Evolutionary conservation across 2,113 vertebrate genomes (phyloP).

Genomic region (Drymodes brunneopygia): DNA sequence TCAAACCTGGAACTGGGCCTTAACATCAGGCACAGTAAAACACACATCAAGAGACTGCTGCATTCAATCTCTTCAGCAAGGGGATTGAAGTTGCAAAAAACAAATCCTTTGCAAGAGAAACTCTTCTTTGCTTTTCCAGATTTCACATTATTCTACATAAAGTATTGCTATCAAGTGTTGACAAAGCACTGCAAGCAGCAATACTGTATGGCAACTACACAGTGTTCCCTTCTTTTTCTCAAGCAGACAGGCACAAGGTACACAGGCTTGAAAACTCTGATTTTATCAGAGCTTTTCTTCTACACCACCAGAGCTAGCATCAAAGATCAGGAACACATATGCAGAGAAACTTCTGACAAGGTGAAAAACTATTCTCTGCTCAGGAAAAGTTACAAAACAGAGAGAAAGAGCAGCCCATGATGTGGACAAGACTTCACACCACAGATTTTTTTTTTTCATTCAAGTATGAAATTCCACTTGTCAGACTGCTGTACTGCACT

Average conservation of each 20-base stretch:
- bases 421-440: neutral
- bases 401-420: neutral
- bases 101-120: neutral
- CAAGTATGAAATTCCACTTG: neutral
- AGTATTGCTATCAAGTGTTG: neutral
- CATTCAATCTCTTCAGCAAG: neutral
- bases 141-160: neutral
- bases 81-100: neutral
- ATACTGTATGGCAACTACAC: neutral
- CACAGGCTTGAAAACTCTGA: neutral
- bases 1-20: neutral
- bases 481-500: neutral
- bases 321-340: neutral
- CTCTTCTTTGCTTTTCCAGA: neutral
- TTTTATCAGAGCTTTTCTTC: neutral
- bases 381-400: neutral
- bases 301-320: neutral
- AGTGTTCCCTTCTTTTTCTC: neutral
- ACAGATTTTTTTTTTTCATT: neutral
- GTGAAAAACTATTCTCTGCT: neutral
- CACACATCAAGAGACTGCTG: neutral
- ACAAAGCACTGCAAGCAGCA: neutral
- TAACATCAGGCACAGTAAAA: neutral
- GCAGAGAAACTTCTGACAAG: neutral
- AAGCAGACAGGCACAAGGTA: neutral